phyloP scores from a whole-genome alignment of 2,888 invertebrate species.

The Chloromyia formosa region DNA sequence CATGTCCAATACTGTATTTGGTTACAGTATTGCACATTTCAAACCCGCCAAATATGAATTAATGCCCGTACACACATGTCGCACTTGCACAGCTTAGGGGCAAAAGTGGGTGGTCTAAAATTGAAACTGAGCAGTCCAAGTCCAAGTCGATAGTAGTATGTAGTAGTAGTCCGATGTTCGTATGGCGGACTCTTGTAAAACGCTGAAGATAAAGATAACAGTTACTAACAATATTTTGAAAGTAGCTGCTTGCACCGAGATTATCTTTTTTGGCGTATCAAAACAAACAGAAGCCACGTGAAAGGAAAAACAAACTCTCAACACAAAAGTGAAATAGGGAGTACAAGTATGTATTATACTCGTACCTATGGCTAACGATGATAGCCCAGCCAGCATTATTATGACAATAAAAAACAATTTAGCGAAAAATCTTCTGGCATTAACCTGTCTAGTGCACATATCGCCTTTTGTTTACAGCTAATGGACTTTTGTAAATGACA shows the following conservation, averaged over 20 bases:
- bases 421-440: background rate
- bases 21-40: too few species aligned
- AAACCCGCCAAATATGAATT: too few species aligned
- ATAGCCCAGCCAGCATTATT: background rate
- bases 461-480: background rate
- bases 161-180: background rate
- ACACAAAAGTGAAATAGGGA: background rate
- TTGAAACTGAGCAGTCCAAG: background rate
- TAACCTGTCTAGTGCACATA: background rate
- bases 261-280: background rate
- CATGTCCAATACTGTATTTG: too few species aligned
- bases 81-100: background rate
- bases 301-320: background rate
- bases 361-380: too few species aligned
- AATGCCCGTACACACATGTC: too few species aligned
- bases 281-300: background rate
- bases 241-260: background rate
- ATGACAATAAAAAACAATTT: background rate
- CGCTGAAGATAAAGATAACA: background rate
- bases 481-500: constrained; percentile 4
- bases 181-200: background rate
- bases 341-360: too few species aligned
- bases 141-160: background rate
- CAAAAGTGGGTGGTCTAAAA: background rate
- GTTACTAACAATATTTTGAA: background rate